Conservation (phyloP, 2,797 vertebrate genomes). For the Babyrousa celebensis region DNA sequence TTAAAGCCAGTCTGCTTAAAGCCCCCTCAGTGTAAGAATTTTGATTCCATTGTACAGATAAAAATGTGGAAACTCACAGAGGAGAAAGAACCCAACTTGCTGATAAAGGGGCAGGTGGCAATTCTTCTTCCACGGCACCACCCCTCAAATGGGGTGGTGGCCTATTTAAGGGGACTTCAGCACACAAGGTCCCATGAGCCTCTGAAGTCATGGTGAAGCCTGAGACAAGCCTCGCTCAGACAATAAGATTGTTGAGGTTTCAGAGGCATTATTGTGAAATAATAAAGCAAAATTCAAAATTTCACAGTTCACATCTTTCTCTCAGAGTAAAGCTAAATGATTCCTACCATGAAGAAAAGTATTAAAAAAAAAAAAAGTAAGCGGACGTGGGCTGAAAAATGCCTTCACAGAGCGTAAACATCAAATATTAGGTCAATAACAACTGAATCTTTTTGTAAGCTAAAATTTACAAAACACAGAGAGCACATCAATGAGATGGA, state of each 20-base stretch:
- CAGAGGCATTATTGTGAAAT: conserved; percentile 1
- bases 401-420: conserved; percentile 20
- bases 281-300: conserved; percentile 44
- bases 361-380: not conserved
- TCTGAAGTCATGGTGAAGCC: not conserved
- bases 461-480: conserved; percentile 25
- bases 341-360: not conserved
- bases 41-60: not conserved
- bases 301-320: conserved; percentile 1
- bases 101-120: not conserved
- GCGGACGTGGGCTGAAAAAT: conserved; percentile 19
- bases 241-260: not conserved
- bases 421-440: conserved; percentile 17
- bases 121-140: not conserved
- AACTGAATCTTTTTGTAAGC: conserved; percentile 26
- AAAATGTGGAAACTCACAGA: not conserved
- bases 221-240: not conserved
- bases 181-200: not conserved
- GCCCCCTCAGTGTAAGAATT: not conserved
- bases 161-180: not conserved
- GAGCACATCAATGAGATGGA: conserved; percentile 4
- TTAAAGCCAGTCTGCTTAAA: not conserved
- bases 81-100: not conserved
- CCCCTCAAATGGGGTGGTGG: not conserved
- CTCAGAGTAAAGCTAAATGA: conserved; percentile 48